phyloP scores from a whole-genome alignment of 1,140 invertebrate species.

The Drosophila kepulauana region DNA sequence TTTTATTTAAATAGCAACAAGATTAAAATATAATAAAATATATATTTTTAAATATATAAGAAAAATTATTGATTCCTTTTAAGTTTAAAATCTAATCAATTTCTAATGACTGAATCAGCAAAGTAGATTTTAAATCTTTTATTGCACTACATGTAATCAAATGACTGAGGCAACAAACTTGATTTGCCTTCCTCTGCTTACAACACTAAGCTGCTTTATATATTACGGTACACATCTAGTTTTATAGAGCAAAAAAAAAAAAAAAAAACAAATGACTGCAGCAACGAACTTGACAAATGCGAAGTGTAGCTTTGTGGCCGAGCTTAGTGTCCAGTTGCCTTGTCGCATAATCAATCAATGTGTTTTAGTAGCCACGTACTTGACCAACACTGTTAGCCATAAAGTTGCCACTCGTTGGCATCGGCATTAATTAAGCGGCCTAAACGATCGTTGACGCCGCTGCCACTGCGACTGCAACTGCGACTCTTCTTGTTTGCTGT shows the following conservation, averaged over 20 bases:
- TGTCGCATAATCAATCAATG: constrained; percentile 54
- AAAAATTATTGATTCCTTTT: too few relatives aligned
- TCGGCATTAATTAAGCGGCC: constrained; percentile 56
- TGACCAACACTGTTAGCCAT: constrained; percentile 54
- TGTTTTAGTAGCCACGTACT: constrained; percentile 40
- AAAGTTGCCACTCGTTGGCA: constrained; percentile 54
- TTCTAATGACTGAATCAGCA: too few relatives aligned
- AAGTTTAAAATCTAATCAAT: too few relatives aligned
- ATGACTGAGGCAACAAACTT: constrained; percentile 6
- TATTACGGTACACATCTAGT: background rate
- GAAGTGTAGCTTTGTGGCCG: constrained; percentile 9
- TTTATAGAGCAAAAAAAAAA: constrained; percentile 1
- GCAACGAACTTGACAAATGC: constrained; percentile 51
- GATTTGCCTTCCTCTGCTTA: too few relatives aligned
- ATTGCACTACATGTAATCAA: too few relatives aligned
- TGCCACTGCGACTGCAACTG: constrained; percentile 1
- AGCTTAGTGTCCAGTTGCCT: constrained; percentile 29
- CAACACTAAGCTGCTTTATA: background rate
- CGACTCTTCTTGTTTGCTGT: background rate
- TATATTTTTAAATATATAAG: too few relatives aligned
- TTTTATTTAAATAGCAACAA: too few relatives aligned
- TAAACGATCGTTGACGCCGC: constrained; percentile 47
- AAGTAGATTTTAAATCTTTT: too few relatives aligned
- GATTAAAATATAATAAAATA: too few relatives aligned
- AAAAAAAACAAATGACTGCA: constrained; percentile 31